Base-by-base conservation (phyloP, 2,113 vertebrate species). In the Jacana jacana region DNA sequence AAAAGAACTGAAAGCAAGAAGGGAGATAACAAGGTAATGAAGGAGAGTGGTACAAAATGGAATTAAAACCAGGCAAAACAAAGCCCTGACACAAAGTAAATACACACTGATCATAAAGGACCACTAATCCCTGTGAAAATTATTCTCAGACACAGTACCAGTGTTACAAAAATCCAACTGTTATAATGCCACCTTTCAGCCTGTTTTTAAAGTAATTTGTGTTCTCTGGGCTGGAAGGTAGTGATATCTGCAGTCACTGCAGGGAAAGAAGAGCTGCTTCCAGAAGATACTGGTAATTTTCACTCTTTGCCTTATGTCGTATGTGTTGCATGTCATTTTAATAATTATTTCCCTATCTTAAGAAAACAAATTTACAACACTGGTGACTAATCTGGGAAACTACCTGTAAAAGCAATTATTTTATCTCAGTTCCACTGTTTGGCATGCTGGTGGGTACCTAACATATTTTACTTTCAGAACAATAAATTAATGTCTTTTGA, bases 1-100 rank as follows among this genome's bases (percentile, higher is more conserved):
- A 94, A 95, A 86, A 37, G 31, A 91, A 78, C 17, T 46, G n/a
- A 88, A 94, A 52, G n/a, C n/a, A 88, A 79, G 25, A 86, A 44
- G 28, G 40, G 40, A 66, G 42, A 39, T 70, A 71, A 54, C 19
- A 83, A 64, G 13, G 30, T 65, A 90, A 72, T 25, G 64, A 88
- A 93, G 24, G 30, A 69, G 66, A 70, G 19, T 48, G 23, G 37
- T 54, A 24, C 27, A 66, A 55, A 79, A 69, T 0, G 14, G 44
- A 88, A 90, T n/a, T 58, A 66, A 95, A 94, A 11, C 10, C 28
- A 73, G 66, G 79, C 13, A 64, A 89, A 88, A 58, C 8, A 5
- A 92, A 58, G 48, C 39, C 46, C 77, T n/a, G 12, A 37, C 35
- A 52, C 35, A 28, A 89, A 44, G 19, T 40, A 66, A 86, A 89